Evolutionary conservation across 2,888 invertebrate genomes (phyloP), one percentile per base, ranked within the genome.

Genomic region (Chymomyza caudatula): DNA sequence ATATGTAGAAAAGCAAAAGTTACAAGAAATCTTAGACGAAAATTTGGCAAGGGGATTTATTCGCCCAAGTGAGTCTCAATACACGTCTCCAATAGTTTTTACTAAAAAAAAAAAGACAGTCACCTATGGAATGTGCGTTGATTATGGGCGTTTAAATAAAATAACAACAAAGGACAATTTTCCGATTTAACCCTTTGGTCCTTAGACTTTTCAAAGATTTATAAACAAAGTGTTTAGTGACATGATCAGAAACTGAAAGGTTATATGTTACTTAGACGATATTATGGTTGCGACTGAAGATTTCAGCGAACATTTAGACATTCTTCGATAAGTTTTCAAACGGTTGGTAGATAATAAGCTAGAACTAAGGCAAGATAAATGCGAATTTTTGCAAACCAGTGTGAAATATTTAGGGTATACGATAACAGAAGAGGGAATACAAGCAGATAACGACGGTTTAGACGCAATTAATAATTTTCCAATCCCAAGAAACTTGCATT

Each of bases 221-320:
- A 49, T 67, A 37, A 59, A 51, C 49, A 62, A 61, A 23, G 29
- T 65, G 17, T 69, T 72, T 47, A 17, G 56, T 17, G 64, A 70
- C 29, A 64, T 68, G 42, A 60, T 70, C 0, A 37, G 37, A 53
- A 11, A 22, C 52, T 25, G 29, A 63, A 65, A 11, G 52, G 65
- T 15, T 60, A 65, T 49, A n/a, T n/a, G n/a, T n/a, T n/a, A n/a
- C n/a, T 37, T 69, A 52, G 69, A 66, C 13, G 60, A 69, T 17
- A 66, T 69, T 20, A 56, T 63, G 20, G 52, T 66, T 42, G 65
- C 63, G n/a, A n/a, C n/a, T n/a, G n/a, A n/a, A n/a, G n/a, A n/a
- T n/a, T n/a, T n/a, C n/a, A n/a, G 20, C 56, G 23, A 29, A 25
- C 63, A 66, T 54, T 57, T 70, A 17, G 42, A 58, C 15, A 60